phyloP scores from a whole-genome alignment of 2,113 vertebrate genomes.

The Phoenicopterus ruber region DNA sequence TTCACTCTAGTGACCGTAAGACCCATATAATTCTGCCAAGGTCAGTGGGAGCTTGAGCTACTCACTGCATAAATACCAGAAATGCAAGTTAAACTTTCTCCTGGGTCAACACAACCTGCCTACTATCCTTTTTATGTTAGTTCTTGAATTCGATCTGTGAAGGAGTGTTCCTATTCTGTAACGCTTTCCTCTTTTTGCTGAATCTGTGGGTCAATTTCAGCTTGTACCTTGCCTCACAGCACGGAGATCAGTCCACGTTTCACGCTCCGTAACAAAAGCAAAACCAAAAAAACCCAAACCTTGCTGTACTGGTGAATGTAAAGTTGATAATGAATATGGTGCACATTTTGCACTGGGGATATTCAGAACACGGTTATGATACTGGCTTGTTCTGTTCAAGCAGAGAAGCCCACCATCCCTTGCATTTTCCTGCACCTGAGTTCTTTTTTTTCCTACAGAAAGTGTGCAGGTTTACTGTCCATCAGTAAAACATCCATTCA shows the following conservation, averaged over 20 bases:
- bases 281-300: neutral
- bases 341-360: neutral
- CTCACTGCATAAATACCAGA: neutral
- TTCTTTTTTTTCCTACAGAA: neutral
- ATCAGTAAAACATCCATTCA: neutral
- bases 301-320: neutral
- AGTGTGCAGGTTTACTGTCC: neutral
- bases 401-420: neutral
- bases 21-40: neutral
- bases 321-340: neutral
- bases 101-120: neutral
- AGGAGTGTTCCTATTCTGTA: neutral
- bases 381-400: neutral
- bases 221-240: neutral
- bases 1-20: neutral
- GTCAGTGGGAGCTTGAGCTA: neutral
- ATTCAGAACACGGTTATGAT: neutral
- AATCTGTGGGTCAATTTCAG: neutral
- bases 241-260: accelerated
- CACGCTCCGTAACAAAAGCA: neutral
- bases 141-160: neutral
- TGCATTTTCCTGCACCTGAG: neutral
- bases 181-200: neutral
- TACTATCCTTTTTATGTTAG: neutral
- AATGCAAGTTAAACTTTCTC: neutral